Conservation (phyloP, 2,888 invertebrate genomes). For the Dicranocentrus wangi region DNA sequence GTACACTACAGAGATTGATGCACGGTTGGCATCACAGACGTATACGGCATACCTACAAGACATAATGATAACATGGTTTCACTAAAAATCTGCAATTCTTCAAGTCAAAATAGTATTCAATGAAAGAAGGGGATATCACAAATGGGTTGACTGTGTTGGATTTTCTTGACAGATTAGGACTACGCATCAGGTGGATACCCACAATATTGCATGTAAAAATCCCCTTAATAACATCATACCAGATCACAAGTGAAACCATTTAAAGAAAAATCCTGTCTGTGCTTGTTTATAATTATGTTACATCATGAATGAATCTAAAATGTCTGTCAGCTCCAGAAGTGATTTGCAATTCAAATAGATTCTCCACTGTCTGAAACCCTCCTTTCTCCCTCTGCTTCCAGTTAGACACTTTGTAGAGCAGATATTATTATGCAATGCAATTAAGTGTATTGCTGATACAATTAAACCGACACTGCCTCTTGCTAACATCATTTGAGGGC, state of each 20-base stretch:
- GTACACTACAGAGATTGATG: background rate
- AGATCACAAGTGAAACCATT: conserved; percentile 32
- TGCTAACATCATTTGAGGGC: background rate
- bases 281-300: conserved; percentile 55
- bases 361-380: conserved; percentile 1
- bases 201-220: conserved; percentile 12
- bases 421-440: conserved; percentile 20
- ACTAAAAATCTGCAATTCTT: background rate
- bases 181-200: background rate
- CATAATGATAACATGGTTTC: background rate
- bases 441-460: conserved; percentile 43
- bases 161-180: conserved; percentile 48
- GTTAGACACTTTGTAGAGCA: conserved; percentile 5
- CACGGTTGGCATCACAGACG: background rate
- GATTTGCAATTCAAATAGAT: conserved; percentile 55
- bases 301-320: conserved; percentile 51
- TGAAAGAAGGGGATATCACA: background rate
- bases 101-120: background rate
- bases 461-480: conserved; percentile 28
- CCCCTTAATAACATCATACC: conserved; percentile 31
- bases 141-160: conserved; percentile 19
- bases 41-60: background rate
- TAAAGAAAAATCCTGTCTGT: conserved; percentile 42
- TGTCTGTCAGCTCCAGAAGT: conserved; percentile 45
- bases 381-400: background rate